Conservation (phyloP, 2,797 vertebrate genomes). For the Enoplosus armatus region DNA sequence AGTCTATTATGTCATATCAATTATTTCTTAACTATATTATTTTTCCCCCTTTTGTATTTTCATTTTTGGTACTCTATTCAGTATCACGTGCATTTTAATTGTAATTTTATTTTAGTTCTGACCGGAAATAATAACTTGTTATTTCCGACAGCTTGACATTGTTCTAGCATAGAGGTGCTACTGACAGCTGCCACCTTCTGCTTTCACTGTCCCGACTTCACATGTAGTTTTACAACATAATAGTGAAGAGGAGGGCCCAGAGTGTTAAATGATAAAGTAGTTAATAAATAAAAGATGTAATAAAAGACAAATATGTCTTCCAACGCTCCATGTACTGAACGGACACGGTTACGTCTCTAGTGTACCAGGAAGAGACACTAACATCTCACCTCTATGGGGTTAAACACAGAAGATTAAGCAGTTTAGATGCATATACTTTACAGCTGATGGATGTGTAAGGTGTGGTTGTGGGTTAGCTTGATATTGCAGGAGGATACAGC, state of each 20-base stretch:
- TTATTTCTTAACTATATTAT: fast-evolving
- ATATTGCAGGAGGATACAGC: neutral
- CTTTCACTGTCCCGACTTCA: conserved; percentile 7
- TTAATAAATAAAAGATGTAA: conserved; percentile 13
- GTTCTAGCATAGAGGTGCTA: conserved; percentile 46
- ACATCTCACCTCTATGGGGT: conserved; percentile 34
- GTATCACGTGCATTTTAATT: neutral
- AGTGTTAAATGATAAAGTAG: neutral
- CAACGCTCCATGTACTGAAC: conserved; percentile 8
- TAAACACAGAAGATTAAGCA: neutral
- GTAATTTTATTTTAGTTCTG: neutral
- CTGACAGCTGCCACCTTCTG: conserved; percentile 66
- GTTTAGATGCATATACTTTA: neutral
- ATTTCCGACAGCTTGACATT: conserved; percentile 7
- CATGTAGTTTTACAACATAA: conserved; percentile 3
- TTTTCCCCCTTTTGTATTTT: fast-evolving
- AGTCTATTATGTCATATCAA: neutral
- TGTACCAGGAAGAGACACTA: conserved; percentile 77
- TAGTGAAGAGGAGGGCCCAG: neutral
- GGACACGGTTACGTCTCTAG: conserved; percentile 34
- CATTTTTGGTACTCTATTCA: fast-evolving
- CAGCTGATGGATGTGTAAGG: neutral
- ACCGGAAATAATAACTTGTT: conserved; percentile 51
- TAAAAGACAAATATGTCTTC: neutral
- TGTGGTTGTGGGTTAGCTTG: too few species aligned